These are phyloP conservation scores for Sandelia bainsii DNA, from an alignment of 2,797 vertebrate species.

Conservation along the genomic window DNA sequence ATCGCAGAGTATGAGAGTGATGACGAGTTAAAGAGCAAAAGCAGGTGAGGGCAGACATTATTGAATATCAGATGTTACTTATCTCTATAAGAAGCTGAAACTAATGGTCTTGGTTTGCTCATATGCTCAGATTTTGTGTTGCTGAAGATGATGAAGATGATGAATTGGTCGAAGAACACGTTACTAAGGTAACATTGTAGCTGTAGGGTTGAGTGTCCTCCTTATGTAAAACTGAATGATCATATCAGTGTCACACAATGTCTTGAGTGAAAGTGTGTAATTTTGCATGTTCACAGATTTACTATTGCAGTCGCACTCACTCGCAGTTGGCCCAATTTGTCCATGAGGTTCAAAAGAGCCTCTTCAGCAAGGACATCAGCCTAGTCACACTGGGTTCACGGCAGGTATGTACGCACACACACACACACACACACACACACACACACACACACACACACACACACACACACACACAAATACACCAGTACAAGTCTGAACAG, in stretches of 20 bases:
- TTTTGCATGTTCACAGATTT: slow-evolving; percentile 85
- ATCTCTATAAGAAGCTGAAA: not conserved
- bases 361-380: slow-evolving; percentile 88
- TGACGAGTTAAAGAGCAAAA: slow-evolving; percentile 86
- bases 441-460: not conserved
- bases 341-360: slow-evolving; percentile 94
- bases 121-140: slow-evolving; percentile 78
- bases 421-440: not conserved
- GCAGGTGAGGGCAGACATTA: slow-evolving; percentile 65
- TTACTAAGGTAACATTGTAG: slow-evolving; percentile 87
- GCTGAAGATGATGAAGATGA: slow-evolving; percentile 87
- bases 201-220: not conserved
- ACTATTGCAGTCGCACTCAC: slow-evolving; percentile 98
- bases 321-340: slow-evolving; percentile 98
- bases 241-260: not conserved
- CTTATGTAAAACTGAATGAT: not conserved
- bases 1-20: slow-evolving; percentile 97
- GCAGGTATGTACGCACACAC: slow-evolving; percentile 83
- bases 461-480: not conserved
- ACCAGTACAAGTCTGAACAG: not conserved
- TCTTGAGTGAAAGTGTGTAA: slow-evolving; percentile 5
- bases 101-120: slow-evolving; percentile 14
- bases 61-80: not conserved
- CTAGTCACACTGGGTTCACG: slow-evolving; percentile 93
- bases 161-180: slow-evolving; percentile 93